Evolutionary conservation across 1,140 invertebrate species (phyloP).

Genomic region (Dolichoris vasculosae): DNA sequence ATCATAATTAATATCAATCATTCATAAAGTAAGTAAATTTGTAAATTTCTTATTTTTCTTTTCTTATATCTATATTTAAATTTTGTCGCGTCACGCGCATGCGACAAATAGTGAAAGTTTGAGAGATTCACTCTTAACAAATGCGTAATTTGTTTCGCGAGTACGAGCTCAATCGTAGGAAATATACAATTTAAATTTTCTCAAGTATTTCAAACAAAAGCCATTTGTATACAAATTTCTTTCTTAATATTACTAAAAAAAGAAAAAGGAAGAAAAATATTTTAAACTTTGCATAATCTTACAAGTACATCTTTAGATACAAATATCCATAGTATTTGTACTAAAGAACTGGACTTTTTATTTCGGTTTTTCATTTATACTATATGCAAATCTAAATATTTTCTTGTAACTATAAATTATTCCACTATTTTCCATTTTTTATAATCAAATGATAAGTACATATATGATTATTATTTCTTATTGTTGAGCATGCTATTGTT

Average conservation of each 20-base stretch:
- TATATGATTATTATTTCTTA: no score
- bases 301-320: background rate
- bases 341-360: background rate
- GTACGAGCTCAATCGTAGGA: slow-evolving; percentile 42
- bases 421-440: no score
- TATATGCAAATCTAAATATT: background rate
- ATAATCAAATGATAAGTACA: no score
- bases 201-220: slow-evolving; percentile 5
- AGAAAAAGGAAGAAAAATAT: background rate
- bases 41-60: slow-evolving; percentile 29
- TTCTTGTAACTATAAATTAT: no score
- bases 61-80: slow-evolving; percentile 3
- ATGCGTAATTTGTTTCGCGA: slow-evolving; percentile 36
- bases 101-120: slow-evolving; percentile 46
- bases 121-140: slow-evolving; percentile 45
- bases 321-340: background rate
- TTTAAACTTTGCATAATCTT: slow-evolving; percentile 22
- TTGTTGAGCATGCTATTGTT: no score
- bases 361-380: background rate
- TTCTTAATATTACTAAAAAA: slow-evolving; percentile 19
- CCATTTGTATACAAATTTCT: slow-evolving; percentile 26
- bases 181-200: slow-evolving; percentile 46
- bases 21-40: slow-evolving; percentile 11
- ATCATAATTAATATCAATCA: slow-evolving; percentile 33
- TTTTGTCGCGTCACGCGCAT: slow-evolving; percentile 17